These are phyloP conservation scores for Lerema accius DNA, from an alignment of 1,140 invertebrate genomes.

Conservation along the genomic window DNA sequence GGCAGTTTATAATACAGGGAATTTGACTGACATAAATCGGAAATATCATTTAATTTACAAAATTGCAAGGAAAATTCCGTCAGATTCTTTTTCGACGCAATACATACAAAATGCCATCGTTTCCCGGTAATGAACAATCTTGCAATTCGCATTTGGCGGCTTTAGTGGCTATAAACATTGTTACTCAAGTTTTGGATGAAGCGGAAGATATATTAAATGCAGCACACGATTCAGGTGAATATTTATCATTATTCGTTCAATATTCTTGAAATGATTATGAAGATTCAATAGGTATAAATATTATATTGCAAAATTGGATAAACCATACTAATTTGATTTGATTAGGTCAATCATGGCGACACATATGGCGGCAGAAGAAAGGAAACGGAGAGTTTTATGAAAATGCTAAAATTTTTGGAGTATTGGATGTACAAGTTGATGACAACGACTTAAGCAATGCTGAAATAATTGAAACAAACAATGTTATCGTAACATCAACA, in stretches of 20 bases:
- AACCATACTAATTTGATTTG: conserved; percentile 6
- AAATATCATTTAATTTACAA: background rate
- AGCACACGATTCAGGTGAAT: conserved; percentile 57
- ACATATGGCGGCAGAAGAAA: conserved; percentile 51
- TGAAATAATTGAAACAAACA: conserved; percentile 18
- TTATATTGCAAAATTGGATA: no score
- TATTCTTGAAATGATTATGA: background rate
- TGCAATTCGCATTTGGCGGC: conserved; percentile 47
- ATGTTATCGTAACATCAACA: conserved; percentile 56
- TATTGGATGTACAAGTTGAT: conserved; percentile 25
- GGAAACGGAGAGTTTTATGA: conserved; percentile 4
- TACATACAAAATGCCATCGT: conserved; percentile 24
- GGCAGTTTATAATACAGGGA: no score
- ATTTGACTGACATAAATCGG: no score
- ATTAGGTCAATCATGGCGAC: conserved; percentile 58
- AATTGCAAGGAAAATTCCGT: conserved; percentile 9
- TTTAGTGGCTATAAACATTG: conserved; percentile 58
- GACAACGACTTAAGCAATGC: background rate
- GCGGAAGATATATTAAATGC: conserved; percentile 64
- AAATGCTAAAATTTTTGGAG: conserved; percentile 4
- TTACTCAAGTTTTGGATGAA: conserved; percentile 71
- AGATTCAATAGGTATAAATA: no score
- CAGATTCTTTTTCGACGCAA: conserved; percentile 7
- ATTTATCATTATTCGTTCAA: no score
- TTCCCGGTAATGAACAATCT: conserved; percentile 28